Conservation (phyloP, 2,113 vertebrate species). For the Pluvialis apricaria region DNA sequence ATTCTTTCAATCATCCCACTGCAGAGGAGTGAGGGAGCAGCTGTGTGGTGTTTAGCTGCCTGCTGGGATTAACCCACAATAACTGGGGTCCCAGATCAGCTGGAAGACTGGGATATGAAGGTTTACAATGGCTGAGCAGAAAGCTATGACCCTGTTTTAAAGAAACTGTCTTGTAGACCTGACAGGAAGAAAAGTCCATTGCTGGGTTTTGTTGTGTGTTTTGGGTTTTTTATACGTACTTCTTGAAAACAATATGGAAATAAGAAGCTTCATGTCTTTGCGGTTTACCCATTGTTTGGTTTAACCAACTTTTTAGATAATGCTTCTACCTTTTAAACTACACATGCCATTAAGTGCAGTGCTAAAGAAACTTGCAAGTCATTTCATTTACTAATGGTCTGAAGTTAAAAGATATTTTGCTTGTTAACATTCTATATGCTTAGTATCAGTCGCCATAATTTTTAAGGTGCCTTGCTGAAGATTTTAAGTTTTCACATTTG, state of each 20-base stretch:
- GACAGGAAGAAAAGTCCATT: background rate
- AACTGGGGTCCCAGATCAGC: background rate
- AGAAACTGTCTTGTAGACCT: background rate
- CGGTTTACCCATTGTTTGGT: background rate
- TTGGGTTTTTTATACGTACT: fast-evolving
- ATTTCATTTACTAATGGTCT: background rate
- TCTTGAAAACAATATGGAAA: background rate
- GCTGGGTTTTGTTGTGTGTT: background rate
- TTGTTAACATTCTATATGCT: background rate
- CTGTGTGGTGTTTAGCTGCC: background rate
- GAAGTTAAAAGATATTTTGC: background rate
- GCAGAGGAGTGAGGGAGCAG: background rate
- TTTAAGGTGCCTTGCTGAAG: background rate
- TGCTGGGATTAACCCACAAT: background rate
- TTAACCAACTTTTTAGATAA: background rate
- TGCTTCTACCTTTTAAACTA: background rate
- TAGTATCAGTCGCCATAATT: background rate
- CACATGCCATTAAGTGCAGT: fast-evolving
- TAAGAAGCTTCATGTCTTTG: background rate
- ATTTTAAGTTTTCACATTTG: background rate
- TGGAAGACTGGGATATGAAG: background rate
- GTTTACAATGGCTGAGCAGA: background rate
- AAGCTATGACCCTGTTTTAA: fast-evolving
- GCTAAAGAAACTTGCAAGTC: background rate
- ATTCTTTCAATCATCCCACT: background rate